Evolutionary conservation across 2,113 vertebrate genomes (phyloP).

Genomic region (Pseudonaja textilis): DNA sequence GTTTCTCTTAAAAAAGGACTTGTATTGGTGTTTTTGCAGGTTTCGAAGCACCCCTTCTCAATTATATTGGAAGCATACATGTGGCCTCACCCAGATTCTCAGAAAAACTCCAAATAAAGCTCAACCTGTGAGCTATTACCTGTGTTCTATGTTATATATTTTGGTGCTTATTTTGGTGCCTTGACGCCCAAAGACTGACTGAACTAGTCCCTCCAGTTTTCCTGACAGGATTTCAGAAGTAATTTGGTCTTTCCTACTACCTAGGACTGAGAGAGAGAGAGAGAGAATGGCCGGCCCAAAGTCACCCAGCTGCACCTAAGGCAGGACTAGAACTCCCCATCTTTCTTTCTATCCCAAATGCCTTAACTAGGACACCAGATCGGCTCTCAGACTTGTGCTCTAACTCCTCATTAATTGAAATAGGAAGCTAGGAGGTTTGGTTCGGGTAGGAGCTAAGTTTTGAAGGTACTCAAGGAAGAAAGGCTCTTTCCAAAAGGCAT

Average conservation of each 20-base stretch:
- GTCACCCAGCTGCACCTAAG: background rate
- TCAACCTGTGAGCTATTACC: background rate
- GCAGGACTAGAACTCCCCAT: background rate
- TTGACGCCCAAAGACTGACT: background rate
- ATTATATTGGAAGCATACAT: background rate
- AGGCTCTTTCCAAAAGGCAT: background rate
- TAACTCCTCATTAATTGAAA: background rate
- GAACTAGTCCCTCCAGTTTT: background rate
- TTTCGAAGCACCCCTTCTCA: background rate
- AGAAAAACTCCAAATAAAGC: background rate
- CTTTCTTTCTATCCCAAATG: background rate
- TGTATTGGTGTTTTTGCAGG: background rate
- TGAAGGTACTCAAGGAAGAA: background rate
- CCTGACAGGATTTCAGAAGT: background rate
- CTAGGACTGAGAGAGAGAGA: background rate
- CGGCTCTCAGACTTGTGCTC: background rate
- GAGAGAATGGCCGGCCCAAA: background rate
- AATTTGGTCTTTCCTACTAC: background rate
- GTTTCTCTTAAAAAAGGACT: background rate
- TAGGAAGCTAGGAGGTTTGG: background rate
- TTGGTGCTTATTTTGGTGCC: background rate
- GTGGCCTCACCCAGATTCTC: background rate
- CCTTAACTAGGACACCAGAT: background rate
- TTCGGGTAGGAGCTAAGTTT: background rate
- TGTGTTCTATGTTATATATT: background rate